A percentile compares a stretch with the other conserved stretches of the same genome.
Conservation (phyloP, 2,797 vertebrate species). For the Chromis chromis region DNA sequence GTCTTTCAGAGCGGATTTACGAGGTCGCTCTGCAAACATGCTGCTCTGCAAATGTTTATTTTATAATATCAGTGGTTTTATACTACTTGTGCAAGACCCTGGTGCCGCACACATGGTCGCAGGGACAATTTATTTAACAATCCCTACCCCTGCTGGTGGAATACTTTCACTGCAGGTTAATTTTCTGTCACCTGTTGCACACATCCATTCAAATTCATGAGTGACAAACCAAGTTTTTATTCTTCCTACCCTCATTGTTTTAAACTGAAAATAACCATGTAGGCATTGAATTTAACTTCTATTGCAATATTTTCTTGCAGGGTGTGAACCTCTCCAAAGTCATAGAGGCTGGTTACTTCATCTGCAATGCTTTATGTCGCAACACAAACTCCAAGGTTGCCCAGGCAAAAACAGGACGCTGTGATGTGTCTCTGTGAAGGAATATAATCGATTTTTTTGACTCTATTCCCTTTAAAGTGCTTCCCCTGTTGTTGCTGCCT, state of each 20-base stretch:
- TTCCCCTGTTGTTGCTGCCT: conserved; percentile 56
- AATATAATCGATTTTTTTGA: conserved; percentile 6
- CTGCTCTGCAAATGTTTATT: conserved; percentile 60
- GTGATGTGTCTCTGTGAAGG: conserved; percentile 27
- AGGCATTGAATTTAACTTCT: background rate
- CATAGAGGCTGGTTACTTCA: conserved; percentile 91
- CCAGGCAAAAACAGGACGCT: conserved; percentile 81
- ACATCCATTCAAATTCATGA: background rate
- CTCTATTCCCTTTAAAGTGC: conserved; percentile 39
- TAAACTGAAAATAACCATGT: background rate
- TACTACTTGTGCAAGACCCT: conserved; percentile 42
- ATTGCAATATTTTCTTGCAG: conserved; percentile 70
- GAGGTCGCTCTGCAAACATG: conserved; percentile 65
- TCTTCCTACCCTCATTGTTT: background rate
- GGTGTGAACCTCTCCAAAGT: conserved; percentile 92
- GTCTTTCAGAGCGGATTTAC: conserved; percentile 49
- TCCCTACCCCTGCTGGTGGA: conserved; percentile 82
- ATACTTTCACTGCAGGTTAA: conserved; percentile 58
- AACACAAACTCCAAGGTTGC: conserved; percentile 94
- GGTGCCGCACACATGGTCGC: conserved; percentile 4
- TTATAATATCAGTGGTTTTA: conserved; percentile 66
- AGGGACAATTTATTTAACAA: conserved; percentile 77
- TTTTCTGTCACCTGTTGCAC: conserved; percentile 15
- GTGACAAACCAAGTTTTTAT: background rate
- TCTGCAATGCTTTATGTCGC: conserved; percentile 89